phyloP scores from a whole-genome alignment of 2,888 invertebrate species.

The Seira ritae region DNA sequence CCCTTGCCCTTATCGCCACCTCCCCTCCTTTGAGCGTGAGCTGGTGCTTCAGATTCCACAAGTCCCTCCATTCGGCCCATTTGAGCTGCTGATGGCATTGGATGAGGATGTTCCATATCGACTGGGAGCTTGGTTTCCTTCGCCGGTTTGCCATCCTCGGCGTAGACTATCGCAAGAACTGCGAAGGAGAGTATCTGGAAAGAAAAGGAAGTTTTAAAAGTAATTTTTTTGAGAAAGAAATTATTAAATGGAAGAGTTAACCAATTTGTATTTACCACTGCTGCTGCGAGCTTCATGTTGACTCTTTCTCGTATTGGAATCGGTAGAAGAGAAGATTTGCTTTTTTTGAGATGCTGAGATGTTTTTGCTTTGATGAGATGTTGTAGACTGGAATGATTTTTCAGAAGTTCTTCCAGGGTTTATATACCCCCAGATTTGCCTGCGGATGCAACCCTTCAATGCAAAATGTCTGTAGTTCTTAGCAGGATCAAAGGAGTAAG shows the following conservation, averaged over 20 bases:
- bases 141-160: constrained; percentile 2
- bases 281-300: constrained; percentile 36
- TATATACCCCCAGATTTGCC: too few species aligned
- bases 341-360: not conserved
- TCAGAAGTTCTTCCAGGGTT: too few species aligned
- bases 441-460: not conserved
- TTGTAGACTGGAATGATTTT: constrained; percentile 20
- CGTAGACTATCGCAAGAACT: constrained; percentile 13
- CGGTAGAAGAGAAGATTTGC: not conserved
- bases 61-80: too few species aligned
- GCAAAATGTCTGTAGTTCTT: not conserved
- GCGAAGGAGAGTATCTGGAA: constrained; percentile 32
- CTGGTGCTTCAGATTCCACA: constrained; percentile 16
- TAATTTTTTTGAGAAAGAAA: not conserved
- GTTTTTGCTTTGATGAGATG: not conserved
- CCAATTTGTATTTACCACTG: constrained; percentile 23
- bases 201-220: not conserved
- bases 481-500: not conserved
- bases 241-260: not conserved
- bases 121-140: constrained; percentile 12
- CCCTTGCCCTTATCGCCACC: not conserved
- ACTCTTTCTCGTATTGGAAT: not conserved
- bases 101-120: not conserved
- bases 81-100: too few species aligned
- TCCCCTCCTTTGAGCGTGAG: constrained; percentile 8